phyloP scores from a whole-genome alignment of 2,797 vertebrate genomes.

The Micrastur ruficollis region DNA sequence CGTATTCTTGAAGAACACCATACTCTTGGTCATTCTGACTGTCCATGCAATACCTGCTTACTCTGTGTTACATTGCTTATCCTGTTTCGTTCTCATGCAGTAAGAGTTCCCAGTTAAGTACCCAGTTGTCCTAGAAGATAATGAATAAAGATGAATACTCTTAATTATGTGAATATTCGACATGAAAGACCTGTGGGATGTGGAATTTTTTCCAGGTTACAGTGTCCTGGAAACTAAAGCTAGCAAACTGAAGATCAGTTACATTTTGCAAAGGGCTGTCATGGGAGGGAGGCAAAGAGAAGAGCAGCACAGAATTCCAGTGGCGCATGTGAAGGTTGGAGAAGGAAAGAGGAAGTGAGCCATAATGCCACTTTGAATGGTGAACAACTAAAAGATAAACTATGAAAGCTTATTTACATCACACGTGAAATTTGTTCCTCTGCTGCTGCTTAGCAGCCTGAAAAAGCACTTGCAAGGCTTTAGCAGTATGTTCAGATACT shows the following conservation, averaged over 20 bases:
- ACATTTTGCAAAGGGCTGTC: background rate
- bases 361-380: background rate
- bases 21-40: background rate
- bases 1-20: background rate
- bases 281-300: background rate
- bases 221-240: background rate
- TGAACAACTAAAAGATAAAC: background rate
- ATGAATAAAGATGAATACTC: background rate
- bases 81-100: background rate
- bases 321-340: background rate
- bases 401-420: background rate
- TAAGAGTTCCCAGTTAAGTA: background rate
- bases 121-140: background rate
- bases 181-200: background rate
- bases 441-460: background rate
- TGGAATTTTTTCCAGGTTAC: background rate
- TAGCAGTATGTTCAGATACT: conserved; percentile 28
- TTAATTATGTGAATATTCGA: background rate
- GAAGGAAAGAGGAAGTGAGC: background rate
- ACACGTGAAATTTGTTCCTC: background rate
- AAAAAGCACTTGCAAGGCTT: background rate
- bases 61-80: background rate
- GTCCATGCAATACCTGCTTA: background rate
- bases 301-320: background rate
- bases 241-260: background rate